Conservation (phyloP, 2,888 invertebrate genomes). For the Drosophila paramelanica region DNA sequence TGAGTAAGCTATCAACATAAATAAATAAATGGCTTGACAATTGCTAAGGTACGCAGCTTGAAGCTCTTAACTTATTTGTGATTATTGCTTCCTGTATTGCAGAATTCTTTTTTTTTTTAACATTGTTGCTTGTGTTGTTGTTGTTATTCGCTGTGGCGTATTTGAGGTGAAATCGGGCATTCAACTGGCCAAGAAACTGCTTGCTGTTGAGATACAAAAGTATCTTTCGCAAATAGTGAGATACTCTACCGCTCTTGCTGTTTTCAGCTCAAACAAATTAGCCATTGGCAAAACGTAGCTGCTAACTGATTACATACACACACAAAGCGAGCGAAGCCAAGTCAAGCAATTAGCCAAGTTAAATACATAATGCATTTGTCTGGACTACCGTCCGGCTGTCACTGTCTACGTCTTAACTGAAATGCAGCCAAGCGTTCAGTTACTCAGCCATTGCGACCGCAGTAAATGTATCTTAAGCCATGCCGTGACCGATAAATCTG, state of each 20-base stretch:
- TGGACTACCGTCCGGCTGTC: constrained; percentile 55
- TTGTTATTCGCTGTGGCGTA: constrained; percentile 42
- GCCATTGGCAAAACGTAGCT: constrained; percentile 66
- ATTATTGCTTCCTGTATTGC: constrained; percentile 62
- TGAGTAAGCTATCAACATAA: constrained; percentile 24
- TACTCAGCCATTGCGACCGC: constrained; percentile 37
- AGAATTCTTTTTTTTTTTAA: constrained; percentile 42
- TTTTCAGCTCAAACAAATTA: constrained; percentile 65
- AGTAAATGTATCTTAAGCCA: constrained; percentile 53
- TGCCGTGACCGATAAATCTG: constrained; percentile 73
- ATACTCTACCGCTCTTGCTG: constrained; percentile 26
- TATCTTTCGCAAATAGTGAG: constrained; percentile 64
- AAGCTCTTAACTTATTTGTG: constrained; percentile 40
- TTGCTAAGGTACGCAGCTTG: constrained; percentile 33
- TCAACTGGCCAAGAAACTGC: constrained; percentile 54
- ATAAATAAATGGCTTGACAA: constrained; percentile 31
- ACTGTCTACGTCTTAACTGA: constrained; percentile 59
- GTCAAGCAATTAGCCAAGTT: constrained; percentile 70
- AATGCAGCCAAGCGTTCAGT: constrained; percentile 52
- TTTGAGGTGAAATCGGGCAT: constrained; percentile 68
- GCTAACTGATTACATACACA: constrained; percentile 56
- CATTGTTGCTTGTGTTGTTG: constrained; percentile 16
- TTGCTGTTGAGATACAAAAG: constrained; percentile 34
- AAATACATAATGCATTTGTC: constrained; percentile 69
- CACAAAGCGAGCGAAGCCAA: constrained; percentile 30